Evolutionary conservation across 2,113 vertebrate species (phyloP), one percentile per base, ranked within the genome.

Genomic region (Zosterops hypoxanthus): DNA sequence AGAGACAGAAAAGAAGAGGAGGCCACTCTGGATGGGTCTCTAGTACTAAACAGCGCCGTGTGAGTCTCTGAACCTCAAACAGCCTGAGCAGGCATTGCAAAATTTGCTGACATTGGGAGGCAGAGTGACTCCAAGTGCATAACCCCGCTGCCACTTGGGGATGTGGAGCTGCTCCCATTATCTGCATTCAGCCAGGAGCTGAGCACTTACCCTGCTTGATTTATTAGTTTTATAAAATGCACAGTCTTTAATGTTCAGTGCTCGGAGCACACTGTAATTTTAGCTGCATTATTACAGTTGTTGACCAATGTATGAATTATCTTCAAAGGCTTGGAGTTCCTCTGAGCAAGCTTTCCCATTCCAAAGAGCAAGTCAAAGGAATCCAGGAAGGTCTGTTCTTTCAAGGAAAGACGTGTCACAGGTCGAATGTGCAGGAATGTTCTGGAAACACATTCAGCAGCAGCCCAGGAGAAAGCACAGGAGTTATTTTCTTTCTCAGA

Each of bases 211-310:
- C 64, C 4, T 25, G 44, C 78, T 87, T 98, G 97, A 98, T 98
- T 97, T 98, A 97, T 98, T 97, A 72, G 89, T 93, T 97, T 97
- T 97, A 96, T 97, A 96, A 97, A 97, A 92, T 73, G 82, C 78
- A 95, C 56, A 86, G 94, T 75, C 96, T 98, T 97, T 98, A 96
- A 97, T 97, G 97, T 96, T 92, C 72, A 78, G 93, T 88, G 97
- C 96, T 94, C 14, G 91, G 94, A 97, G 97, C 92, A 75, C 60
- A 25, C 49, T 77, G 78, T 91, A 96, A 92, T 97, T 98, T 96
- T 95, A 86, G 96, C 91, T 97, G 44, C 70, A 22, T 97, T 97
- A 98, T 98, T 93, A n/a, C 82, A 78, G 92, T 92, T 97, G 85
- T 97, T 97, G 97, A 98, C 96, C 97, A 97, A 86, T 56, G 90